Evolutionary conservation across 2,113 vertebrate genomes (phyloP), one percentile per base, ranked within the genome.

Genomic region (Isichthys henryi): DNA sequence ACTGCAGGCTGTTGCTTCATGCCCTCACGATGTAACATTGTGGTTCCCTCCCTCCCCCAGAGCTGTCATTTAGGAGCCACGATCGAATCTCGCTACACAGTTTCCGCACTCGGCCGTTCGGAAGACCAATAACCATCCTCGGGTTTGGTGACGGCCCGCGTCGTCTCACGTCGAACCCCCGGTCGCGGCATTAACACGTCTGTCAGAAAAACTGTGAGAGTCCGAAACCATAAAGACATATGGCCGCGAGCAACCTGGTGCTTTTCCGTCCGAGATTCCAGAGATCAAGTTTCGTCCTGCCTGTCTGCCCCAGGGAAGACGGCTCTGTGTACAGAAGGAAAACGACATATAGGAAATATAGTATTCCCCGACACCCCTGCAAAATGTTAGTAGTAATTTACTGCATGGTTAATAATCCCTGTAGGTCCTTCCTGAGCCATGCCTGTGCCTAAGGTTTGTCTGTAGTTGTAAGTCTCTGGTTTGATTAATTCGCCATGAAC

Each of bases 401-500:
- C 35, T 31, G 27, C 62, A 70, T 3, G n/a, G 27, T 70, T 80
- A 80, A 35, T 39, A 80, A 43, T 43, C 74, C 35, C 74, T 2
- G 15, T 66, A 21, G 70, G 31, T 9, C 2, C 66, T 48, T 50
- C 46, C 88, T 45, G 23, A 50, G 6, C n/a, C 27, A 13, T 49
- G 4, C 46, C 45, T 21, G 9, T 27, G 66, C 31, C 46, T 50
- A 13, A 31, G 62, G 62, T 49, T 27, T 21, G 48, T 10, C n/a
- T 46, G n/a, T 52, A 74, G 88, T 50, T 52, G 10, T 49, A 74
- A 50, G 46, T 77, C 88, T 56, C 13, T 77, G 46, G 58, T 56
- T 43, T 45, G 53, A n/a, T 31, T 91, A 50, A 91, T 87, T 92
- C 31, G 56, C 85, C 43, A 35, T 10, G 88, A 90, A 83, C 80